A percentile compares a stretch with the other conserved stretches of the same genome.
phyloP scores from a whole-genome alignment of 2,888 invertebrate genomes.

The Hirtodrosophila confusa region DNA sequence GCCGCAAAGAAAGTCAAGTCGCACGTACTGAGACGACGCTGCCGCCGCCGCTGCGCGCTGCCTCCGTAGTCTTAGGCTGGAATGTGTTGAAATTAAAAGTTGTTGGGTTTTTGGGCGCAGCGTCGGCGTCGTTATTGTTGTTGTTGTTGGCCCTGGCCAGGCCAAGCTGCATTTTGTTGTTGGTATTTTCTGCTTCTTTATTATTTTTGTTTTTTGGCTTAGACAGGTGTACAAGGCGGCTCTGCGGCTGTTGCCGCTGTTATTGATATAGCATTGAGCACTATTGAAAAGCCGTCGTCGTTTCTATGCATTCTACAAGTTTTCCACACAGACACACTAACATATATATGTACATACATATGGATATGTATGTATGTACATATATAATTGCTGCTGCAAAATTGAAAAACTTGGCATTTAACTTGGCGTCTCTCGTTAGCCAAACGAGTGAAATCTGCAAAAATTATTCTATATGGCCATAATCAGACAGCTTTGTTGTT shows the following conservation, averaged over 20 bases:
- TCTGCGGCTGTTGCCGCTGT: slow-evolving; percentile 47
- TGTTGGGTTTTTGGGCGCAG: slow-evolving; percentile 77
- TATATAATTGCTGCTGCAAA: slow-evolving; percentile 20
- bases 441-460: slow-evolving; percentile 57
- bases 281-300: slow-evolving; percentile 71
- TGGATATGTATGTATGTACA: slow-evolving; percentile 30
- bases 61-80: slow-evolving; percentile 54
- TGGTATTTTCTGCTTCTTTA: slow-evolving; percentile 34
- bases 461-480: slow-evolving; percentile 51
- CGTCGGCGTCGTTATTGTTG: slow-evolving; percentile 30
- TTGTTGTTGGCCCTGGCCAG: slow-evolving; percentile 62
- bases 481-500: slow-evolving; percentile 21
- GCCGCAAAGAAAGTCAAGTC: slow-evolving; percentile 75
- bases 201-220: slow-evolving; percentile 51
- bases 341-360: slow-evolving; percentile 1
- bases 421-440: slow-evolving; percentile 32
- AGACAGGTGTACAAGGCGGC: slow-evolving; percentile 65
- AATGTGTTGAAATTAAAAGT: slow-evolving; percentile 81
- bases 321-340: slow-evolving; percentile 49
- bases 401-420: slow-evolving; percentile 70
- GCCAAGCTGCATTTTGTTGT: slow-evolving; percentile 41
- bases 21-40: slow-evolving; percentile 50
- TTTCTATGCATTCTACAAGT: slow-evolving; percentile 73
- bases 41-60: slow-evolving; percentile 30
- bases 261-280: slow-evolving; percentile 76